Conservation (phyloP, 2,888 invertebrate genomes). For the Dorcus parallelipipedus region DNA sequence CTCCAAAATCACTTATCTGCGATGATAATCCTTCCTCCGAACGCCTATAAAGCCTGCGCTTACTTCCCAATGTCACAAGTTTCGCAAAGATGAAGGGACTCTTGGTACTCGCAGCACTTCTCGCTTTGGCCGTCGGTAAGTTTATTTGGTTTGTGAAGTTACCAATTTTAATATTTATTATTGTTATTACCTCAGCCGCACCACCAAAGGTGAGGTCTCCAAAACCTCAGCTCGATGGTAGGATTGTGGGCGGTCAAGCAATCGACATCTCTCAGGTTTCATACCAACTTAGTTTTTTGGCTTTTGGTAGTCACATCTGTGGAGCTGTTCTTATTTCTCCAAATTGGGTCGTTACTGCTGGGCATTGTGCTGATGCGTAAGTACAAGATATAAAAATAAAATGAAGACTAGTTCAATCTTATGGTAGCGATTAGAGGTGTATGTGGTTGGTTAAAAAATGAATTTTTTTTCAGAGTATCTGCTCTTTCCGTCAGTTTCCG, state of each 20-base stretch:
- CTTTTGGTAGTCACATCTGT: constrained; percentile 52
- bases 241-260: constrained; percentile 52
- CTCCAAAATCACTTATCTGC: too few species aligned
- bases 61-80: too few species aligned
- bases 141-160: not conserved
- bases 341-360: constrained; percentile 53
- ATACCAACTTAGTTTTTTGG: constrained; percentile 54
- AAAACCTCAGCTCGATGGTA: constrained; percentile 31
- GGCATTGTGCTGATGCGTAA: constrained; percentile 47
- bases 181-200: too few species aligned
- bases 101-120: not conserved
- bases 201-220: too few species aligned
- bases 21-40: too few species aligned
- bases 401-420: too few species aligned
- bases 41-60: too few species aligned
- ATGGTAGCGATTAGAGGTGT: too few species aligned
- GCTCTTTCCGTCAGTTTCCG: not conserved
- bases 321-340: constrained; percentile 54
- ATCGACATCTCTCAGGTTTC: constrained; percentile 53
- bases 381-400: constrained; percentile 1
- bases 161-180: too few species aligned
- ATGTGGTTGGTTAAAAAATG: too few species aligned
- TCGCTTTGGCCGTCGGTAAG: constrained; percentile 10
- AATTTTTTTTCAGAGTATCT: too few species aligned
- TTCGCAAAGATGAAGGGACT: constrained; percentile 5